phyloP scores from a whole-genome alignment of 2,113 vertebrate genomes.

The Chunga burmeisteri region DNA sequence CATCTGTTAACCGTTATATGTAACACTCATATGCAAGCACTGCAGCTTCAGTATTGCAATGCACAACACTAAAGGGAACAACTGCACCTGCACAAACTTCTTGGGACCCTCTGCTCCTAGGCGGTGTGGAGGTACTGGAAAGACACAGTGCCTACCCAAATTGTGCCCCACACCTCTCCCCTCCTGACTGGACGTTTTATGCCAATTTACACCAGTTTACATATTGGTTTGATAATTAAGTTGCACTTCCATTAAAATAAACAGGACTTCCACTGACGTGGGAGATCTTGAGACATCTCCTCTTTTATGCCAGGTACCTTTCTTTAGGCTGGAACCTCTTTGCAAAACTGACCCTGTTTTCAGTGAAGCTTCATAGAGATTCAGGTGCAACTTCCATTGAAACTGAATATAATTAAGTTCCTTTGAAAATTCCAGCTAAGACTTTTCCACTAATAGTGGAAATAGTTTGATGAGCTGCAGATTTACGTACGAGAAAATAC shows the following conservation, averaged over 20 bases:
- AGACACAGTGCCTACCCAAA: background rate
- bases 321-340: background rate
- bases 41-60: background rate
- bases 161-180: background rate
- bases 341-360: background rate
- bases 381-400: background rate
- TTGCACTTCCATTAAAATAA: background rate
- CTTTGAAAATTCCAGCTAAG: background rate
- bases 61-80: background rate
- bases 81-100: background rate
- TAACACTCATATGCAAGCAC: background rate
- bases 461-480: background rate
- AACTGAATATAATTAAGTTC: background rate
- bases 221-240: background rate
- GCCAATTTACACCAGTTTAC: background rate
- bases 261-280: background rate
- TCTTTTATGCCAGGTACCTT: background rate
- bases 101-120: background rate
- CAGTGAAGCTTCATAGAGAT: background rate
- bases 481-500: background rate
- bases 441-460: background rate
- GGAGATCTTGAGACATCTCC: background rate
- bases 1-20: background rate
- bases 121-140: background rate
- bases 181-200: background rate